Evolutionary conservation across 2,113 vertebrate species (phyloP), one percentile per base, ranked within the genome.

Genomic region (Dasyornis broadbenti): DNA sequence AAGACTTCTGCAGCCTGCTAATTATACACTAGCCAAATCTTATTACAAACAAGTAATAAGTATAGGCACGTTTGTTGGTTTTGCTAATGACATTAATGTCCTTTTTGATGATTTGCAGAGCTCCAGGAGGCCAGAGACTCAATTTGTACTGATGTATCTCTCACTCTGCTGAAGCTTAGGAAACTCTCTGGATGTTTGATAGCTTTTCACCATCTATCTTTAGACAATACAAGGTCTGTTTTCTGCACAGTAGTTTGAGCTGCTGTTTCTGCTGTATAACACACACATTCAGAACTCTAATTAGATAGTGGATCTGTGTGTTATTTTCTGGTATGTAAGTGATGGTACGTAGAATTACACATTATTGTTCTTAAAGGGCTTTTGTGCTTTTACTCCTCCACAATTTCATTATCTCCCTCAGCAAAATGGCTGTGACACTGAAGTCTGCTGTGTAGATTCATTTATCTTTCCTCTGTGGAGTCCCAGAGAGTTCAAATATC

Each of bases 41-140:
- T 97, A 97, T 88, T 95, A 93, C 88, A 97, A 96, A 95, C 94
- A 96, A 96, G 93, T 89, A 94, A 93, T 95, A 96, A 95, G 88
- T 96, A 93, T 56, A 84, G 86, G 88, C 90, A 90, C 76, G 23
- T 92, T 95, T 94, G 94, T 94, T 95, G 80, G 77, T 84, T 95
- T 95, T 93, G 70, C 57, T 92, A 96, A 94, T 88, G 85, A 96
- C 93, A 94, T 95, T 95, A 95, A 97, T 90, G 88, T 93, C 85
- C 75, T 75, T 81, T 82, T 68, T 95, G 94, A 96, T 92, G 85
- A 92, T 83, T 93, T 96, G 90, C 96, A 96, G 95, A 96, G 83
- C 94, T 92, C 75, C 64, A 81, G 68, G 47, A 87, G 86, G 53
- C 91, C 72, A 92, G 80, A 81, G 39, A 64, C 75, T 91, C 72